A percentile compares a stretch with the other conserved stretches of the same genome.
Evolutionary conservation across 30 jellyfish, hydroid and myxozoan genomes (phyloP).

Genomic region (Chrysaora quinquecirrha): DNA sequence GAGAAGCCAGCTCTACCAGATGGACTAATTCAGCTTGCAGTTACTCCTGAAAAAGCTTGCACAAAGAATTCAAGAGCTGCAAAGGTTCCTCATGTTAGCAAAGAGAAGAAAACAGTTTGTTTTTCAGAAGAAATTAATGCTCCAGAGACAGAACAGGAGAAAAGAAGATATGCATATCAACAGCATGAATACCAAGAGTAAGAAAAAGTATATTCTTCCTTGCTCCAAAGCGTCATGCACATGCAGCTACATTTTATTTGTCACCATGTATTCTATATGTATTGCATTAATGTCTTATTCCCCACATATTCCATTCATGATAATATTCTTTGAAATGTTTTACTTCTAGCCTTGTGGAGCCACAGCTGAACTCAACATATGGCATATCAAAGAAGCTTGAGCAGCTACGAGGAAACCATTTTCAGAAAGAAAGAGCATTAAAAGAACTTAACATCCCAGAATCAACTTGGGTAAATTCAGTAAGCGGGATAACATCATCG

Average conservation of each 20-base stretch:
- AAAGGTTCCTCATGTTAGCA: background rate
- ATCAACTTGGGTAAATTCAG: background rate
- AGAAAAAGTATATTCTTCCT: too few species aligned
- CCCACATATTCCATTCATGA: too few species aligned
- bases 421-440: background rate
- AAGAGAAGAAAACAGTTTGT: constrained; percentile 38
- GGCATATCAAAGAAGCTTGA: constrained; percentile 50
- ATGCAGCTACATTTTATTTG: too few species aligned
- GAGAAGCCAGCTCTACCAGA: constrained; percentile 38
- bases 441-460: background rate
- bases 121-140: background rate
- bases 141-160: background rate
- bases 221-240: too few species aligned
- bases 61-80: background rate
- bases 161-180: too few species aligned
- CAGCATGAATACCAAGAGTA: too few species aligned
- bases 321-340: too few species aligned
- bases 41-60: constrained; percentile 53
- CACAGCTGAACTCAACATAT: constrained; percentile 69
- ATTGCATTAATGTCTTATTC: too few species aligned
- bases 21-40: constrained; percentile 34
- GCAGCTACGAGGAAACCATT: constrained; percentile 7
- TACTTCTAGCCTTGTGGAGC: constrained; percentile 61
- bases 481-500: constrained; percentile 46
- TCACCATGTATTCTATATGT: too few species aligned